Conservation (phyloP, 2,888 invertebrate genomes). For the Cantharis rufa region DNA sequence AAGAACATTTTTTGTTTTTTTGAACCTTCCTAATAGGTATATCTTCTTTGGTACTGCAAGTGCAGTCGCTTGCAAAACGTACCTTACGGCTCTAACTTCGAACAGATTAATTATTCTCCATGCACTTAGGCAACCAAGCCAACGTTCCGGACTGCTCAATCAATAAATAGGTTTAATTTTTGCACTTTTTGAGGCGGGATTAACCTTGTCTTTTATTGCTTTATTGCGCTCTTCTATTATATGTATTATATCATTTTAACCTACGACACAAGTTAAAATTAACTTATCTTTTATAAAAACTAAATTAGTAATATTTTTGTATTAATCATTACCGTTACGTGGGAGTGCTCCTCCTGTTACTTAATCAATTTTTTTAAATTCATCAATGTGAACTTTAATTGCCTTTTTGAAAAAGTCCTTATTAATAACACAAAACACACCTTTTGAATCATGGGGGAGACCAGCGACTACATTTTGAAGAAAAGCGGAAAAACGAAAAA, state of each 20-base stretch:
- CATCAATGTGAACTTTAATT: not conserved
- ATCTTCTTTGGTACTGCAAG: too few species aligned
- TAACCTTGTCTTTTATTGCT: not conserved
- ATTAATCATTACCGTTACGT: not conserved
- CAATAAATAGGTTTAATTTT: not conserved
- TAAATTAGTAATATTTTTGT: not conserved
- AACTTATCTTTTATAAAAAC: not conserved
- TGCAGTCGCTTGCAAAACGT: too few species aligned
- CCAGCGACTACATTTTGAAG: not conserved
- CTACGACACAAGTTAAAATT: not conserved
- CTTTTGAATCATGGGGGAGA: not conserved
- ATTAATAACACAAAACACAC: not conserved
- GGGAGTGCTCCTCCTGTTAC: not conserved
- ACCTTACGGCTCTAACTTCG: too few species aligned
- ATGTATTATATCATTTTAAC: not conserved
- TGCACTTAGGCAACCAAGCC: not conserved
- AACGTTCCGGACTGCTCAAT: not conserved
- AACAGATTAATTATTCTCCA: too few species aligned
- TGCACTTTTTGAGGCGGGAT: not conserved
- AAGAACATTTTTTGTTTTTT: too few species aligned
- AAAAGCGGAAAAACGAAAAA: constrained; percentile 43
- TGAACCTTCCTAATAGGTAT: too few species aligned
- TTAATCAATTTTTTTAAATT: not conserved
- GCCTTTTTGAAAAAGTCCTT: not conserved
- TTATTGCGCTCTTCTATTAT: not conserved